Conservation (phyloP, 64 coral and sea anemone genomes). For the Hydrozoanthus tunicans region DNA sequence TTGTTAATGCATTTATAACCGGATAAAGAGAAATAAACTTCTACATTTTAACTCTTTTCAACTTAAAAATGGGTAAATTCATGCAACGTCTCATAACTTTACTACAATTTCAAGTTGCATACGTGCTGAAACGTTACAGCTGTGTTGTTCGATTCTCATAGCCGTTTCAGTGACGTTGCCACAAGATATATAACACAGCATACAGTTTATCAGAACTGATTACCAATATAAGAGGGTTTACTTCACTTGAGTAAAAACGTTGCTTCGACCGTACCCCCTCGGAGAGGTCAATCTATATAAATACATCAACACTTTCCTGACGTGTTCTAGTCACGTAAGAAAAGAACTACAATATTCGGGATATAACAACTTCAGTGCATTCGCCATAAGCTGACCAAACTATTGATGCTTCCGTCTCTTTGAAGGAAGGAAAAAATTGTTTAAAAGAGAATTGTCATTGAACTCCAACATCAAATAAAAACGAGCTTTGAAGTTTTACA, state of each 20-base stretch:
- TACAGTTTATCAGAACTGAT: conserved; percentile 1
- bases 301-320: conserved; percentile 7
- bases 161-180: background rate
- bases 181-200: background rate
- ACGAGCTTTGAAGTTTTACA: background rate
- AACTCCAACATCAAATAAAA: background rate
- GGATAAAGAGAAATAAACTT: too few species aligned
- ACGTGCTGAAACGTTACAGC: background rate
- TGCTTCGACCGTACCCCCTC: conserved; percentile 30
- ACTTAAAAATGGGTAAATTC: too few species aligned
- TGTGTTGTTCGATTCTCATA: background rate
- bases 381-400: too few species aligned
- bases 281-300: conserved; percentile 47
- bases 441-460: too few species aligned
- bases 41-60: too few species aligned
- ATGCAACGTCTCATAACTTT: too few species aligned
- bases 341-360: background rate
- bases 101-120: too few species aligned
- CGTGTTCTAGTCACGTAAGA: conserved; percentile 23
- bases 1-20: too few species aligned
- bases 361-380: background rate
- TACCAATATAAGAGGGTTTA: conserved; percentile 34
- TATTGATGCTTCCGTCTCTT: too few species aligned
- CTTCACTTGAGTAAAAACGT: background rate
- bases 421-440: too few species aligned